A percentile compares a stretch with the other conserved stretches of the same genome.
These are phyloP conservation scores for Helicoverpa assulta DNA, from an alignment of 2,888 invertebrate genomes.

Conservation along the genomic window DNA sequence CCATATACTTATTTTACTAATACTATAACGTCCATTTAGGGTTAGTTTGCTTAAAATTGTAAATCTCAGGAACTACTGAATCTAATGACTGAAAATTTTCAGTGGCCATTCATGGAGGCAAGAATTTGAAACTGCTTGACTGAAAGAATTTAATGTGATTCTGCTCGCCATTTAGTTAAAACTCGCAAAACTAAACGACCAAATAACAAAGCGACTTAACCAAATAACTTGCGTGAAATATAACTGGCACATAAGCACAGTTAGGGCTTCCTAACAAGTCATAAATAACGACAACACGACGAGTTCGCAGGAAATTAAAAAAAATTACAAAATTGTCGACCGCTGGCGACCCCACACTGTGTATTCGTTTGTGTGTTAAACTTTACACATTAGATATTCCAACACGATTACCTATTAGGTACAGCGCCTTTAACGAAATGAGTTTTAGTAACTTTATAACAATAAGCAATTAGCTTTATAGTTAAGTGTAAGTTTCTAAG, in stretches of 20 bases:
- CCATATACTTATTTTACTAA: no score
- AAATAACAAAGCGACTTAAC: constrained; percentile 11
- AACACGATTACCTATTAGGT: constrained; percentile 13
- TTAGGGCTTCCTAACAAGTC: constrained; percentile 45
- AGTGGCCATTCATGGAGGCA: constrained; percentile 1
- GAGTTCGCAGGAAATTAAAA: constrained; percentile 59
- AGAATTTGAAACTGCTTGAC: constrained; percentile 1
- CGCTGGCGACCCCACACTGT: constrained; percentile 32
- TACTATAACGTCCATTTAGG: no score
- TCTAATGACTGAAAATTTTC: no score
- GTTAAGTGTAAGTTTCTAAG: neutral
- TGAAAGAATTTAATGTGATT: constrained; percentile 5
- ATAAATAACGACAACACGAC: constrained; percentile 61
- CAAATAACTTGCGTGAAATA: constrained; percentile 33
- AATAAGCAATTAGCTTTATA: neutral
- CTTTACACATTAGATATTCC: constrained; percentile 22
- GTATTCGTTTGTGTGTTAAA: constrained; percentile 26
- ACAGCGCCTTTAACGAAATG: neutral
- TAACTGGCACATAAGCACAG: constrained; percentile 33
- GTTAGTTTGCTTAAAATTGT: no score
- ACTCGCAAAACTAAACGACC: constrained; percentile 14
- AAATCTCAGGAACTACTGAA: no score
- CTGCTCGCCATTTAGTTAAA: neutral
- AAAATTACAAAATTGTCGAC: constrained; percentile 43
- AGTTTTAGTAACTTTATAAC: neutral